Base-by-base conservation (phyloP, 2,797 vertebrate genomes). In the Euphonia xanthogaster region DNA sequence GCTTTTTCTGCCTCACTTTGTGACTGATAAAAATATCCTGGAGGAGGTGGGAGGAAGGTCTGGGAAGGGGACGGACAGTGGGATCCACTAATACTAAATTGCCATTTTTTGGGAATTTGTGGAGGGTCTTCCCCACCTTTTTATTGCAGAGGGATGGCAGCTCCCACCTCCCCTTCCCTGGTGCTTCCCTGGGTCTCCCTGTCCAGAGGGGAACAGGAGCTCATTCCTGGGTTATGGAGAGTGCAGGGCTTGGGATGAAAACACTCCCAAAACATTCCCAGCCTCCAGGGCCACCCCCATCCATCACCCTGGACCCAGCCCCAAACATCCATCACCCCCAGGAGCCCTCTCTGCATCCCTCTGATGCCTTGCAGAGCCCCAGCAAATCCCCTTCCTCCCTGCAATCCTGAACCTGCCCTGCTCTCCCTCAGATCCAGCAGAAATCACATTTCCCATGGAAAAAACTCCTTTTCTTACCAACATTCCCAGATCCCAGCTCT, bases 281-380 rank as follows among this genome's bases (percentile, higher is more conserved):
- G 77, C n/a, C 76, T 78, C 58, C 78, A 70, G 22, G n/a, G 70
- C 73, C 40, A 57, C 24, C 53, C 54, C 74, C 84, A 91, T 95
- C 65, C 87, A 91, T 95, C 93, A 86, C 40, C 31, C 67, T 40
- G 19, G 10, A 19, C 45, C 45, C 80, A 82, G 62, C 45, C 78
- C 44, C 48, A 35, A 5, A 7, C n/a, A 91, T 91, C 91, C 90
- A 80, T 90, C 78, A 60, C n/a, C 44, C 20, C 22, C 25, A 7
- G 77, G 78, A 91, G 63, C 50, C 20, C 74, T 50, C 86, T 35
- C 40, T 76, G 75, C 3, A 1, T 72, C 88, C 42, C 72, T 27
- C 54, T 68, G 93, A 88, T 57, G 90, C 75, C 79, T 88, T 80
- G 44, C 96, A 96, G 94, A 58, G 57, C 47, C 71, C 3, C 63